phyloP scores from a whole-genome alignment of 2,797 vertebrate genomes.

The Centroberyx gerrardi region DNA sequence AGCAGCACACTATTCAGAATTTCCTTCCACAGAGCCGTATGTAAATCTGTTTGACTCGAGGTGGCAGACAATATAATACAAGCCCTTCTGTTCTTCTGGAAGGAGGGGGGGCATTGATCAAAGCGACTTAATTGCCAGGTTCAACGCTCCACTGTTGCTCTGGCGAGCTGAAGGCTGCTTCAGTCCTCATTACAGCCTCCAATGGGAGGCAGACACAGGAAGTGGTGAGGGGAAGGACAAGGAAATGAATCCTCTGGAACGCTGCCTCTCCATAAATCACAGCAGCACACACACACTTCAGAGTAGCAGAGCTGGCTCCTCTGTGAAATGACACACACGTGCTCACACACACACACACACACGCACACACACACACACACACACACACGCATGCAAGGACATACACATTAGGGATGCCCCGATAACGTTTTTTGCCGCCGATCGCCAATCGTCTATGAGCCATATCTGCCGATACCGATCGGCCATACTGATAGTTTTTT shows the following conservation, averaged over 20 bases:
- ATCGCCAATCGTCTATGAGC: no score
- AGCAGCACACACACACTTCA: neutral
- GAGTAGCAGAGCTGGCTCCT: no score
- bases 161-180: slow-evolving; percentile 45
- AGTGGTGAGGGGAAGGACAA: slow-evolving; percentile 41
- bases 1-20: neutral
- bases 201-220: slow-evolving; percentile 51
- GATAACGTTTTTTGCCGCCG: no score
- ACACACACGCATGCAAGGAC: neutral
- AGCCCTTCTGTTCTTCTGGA: neutral
- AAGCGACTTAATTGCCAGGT: slow-evolving; percentile 65
- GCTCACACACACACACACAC: neutral
- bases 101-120: slow-evolving; percentile 44
- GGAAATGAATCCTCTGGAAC: slow-evolving; percentile 54
- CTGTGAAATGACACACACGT: neutral
- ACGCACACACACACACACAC: neutral
- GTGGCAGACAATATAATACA: slow-evolving; percentile 9
- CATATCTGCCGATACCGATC: no score
- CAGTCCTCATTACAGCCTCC: slow-evolving; percentile 58
- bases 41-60: slow-evolving; percentile 1
- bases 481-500: no score
- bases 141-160: slow-evolving; percentile 42
- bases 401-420: no score
- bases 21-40: neutral
- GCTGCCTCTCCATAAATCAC: slow-evolving; percentile 49